Conservation (phyloP, 2,888 invertebrate species). For the Monopis laevigella region DNA sequence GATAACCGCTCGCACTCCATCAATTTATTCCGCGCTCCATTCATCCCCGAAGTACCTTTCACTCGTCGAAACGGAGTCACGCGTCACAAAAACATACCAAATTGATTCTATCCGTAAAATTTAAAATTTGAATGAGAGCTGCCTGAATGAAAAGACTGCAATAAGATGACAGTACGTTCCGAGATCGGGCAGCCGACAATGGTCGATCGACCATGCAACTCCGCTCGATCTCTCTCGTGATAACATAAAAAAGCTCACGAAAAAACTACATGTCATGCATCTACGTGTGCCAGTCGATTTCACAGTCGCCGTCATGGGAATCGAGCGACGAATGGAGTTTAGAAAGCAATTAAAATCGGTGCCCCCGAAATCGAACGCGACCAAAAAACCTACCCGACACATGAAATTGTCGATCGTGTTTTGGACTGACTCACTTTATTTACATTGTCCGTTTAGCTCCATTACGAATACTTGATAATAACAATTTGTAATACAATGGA, state of each 20-base stretch:
- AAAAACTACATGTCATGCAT: constrained; percentile 67
- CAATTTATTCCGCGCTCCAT: constrained; percentile 61
- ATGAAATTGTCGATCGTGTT: constrained; percentile 30
- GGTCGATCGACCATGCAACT: too few species aligned
- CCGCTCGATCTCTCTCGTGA: constrained; percentile 35
- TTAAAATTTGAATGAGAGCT: constrained; percentile 55
- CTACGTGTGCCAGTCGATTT: constrained; percentile 64
- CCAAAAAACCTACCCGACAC: constrained; percentile 46
- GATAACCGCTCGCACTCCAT: constrained; percentile 22
- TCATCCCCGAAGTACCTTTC: constrained; percentile 45
- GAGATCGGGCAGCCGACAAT: too few species aligned
- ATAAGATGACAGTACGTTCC: constrained; percentile 47
- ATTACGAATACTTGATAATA: too few species aligned
- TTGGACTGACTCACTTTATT: too few species aligned
- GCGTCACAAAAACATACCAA: constrained; percentile 22
- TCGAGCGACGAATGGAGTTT: constrained; percentile 57
- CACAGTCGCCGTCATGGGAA: constrained; percentile 63
- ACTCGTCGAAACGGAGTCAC: constrained; percentile 17
- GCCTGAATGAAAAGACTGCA: constrained; percentile 49
- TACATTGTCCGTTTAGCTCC: too few species aligned
- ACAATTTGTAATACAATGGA: too few species aligned
- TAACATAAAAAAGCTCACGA: constrained; percentile 53
- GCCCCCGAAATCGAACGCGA: constrained; percentile 38
- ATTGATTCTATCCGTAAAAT: constrained; percentile 60
- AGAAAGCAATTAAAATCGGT: constrained; percentile 63